A percentile compares a stretch with the other conserved stretches of the same genome.
Evolutionary conservation across 2,113 vertebrate species (phyloP).

Genomic region (Aptenodytes forsteri): DNA sequence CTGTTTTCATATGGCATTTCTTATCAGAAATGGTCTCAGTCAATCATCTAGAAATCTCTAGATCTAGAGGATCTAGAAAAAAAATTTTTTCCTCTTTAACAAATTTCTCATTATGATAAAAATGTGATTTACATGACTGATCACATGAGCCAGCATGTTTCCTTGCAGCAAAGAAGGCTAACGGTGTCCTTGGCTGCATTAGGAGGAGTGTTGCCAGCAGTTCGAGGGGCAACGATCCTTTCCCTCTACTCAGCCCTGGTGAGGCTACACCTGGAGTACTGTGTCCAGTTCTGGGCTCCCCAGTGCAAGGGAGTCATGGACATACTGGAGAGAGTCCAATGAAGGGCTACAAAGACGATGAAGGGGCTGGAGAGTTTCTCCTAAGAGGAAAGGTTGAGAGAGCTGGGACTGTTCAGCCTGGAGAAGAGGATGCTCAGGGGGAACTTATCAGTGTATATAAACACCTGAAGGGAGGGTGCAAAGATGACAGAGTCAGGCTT

Average conservation of each 20-base stretch:
- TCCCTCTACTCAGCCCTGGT: fast-evolving
- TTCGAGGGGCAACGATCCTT: not conserved
- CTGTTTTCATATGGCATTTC: not conserved
- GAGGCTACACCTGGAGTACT: not conserved
- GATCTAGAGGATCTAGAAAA: no score
- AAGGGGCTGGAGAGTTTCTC: not conserved
- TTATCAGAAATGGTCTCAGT: not conserved
- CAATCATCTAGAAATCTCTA: not conserved
- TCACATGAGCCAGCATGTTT: not conserved
- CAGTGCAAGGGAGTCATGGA: no score
- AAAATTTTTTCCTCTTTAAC: not conserved
- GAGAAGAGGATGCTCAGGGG: not conserved
- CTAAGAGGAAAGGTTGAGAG: not conserved
- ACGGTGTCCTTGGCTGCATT: not conserved
- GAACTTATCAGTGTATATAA: not conserved
- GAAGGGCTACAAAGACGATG: not conserved
- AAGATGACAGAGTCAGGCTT: not conserved
- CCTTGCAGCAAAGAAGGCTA: not conserved
- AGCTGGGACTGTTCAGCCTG: not conserved
- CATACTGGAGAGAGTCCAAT: not conserved
- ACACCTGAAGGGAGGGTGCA: not conserved
- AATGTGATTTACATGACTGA: not conserved
- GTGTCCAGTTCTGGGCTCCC: not conserved
- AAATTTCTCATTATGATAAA: not conserved
- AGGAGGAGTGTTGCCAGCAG: not conserved